Evolutionary conservation across 1,140 invertebrate genomes (phyloP), one percentile per base, ranked within the genome.

Genomic region (Bursaphelenchus mucronatus): DNA sequence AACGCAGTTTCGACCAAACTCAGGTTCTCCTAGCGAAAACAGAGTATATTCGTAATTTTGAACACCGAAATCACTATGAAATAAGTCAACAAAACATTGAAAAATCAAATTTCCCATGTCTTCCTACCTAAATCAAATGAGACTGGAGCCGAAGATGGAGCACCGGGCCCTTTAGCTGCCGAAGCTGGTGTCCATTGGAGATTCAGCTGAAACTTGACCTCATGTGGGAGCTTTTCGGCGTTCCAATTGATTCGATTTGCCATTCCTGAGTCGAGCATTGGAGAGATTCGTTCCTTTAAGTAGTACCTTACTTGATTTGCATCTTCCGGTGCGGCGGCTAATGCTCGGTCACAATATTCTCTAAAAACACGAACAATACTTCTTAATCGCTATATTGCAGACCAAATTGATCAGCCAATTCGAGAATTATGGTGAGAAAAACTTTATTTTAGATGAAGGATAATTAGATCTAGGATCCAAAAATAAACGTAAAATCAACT

Each of bases 271-370:
- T 59, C 57, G 10, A 59, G 30, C 41, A 59, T 30, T 39, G 57
- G 57, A 11, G 40, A n/a, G 40, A 59, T 59, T 6, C 57, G 19
- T 39, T 59, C 57, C 41, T 59, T 59, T 17, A 59, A 50, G 40
- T 59, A 59, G 40, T 46, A 59, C 45, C 45, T 44, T 17, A 59
- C 17, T 39, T 59, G 57, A 50, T 11, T 59, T 45, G 57, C 11
- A 11, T 39, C 21, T 1, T 11, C 11, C 11, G 57, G 57, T 0
- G 45, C 13, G 11, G 57, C 30, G 57, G 41, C 57, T 6, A 44
- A 43, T 1, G 19, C 15, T n/a, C 41, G 57, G 4, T 59, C 40
- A 44, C 54, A 55, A 39, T 55, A 55, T 49, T 55, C 54, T 21
- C 54, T 55, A 44, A 39, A 55, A 55, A 50, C 49, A 19, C 5